A percentile compares a stretch with the other conserved stretches of the same genome.
phyloP scores from a whole-genome alignment of 1,140 invertebrate genomes.

The Wasmannia auropunctata region DNA sequence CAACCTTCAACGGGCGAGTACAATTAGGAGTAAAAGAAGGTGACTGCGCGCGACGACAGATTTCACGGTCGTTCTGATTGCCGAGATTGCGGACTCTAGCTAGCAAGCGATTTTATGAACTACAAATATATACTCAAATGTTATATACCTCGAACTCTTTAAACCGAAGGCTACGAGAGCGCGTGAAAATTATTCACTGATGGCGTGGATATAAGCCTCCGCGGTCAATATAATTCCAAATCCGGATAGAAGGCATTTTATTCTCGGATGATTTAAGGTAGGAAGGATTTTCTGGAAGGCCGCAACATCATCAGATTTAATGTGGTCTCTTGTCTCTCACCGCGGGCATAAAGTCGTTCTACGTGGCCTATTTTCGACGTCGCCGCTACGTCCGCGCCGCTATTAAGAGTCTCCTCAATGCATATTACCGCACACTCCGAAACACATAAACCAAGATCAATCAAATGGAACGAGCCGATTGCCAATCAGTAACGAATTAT shows the following conservation, averaged over 20 bases:
- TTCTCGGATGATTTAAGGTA: background rate
- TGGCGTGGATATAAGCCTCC: background rate
- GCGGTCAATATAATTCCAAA: background rate
- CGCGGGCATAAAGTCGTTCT: constrained; percentile 2
- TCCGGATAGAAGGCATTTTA: too few species aligned
- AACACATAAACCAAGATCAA: constrained; percentile 14
- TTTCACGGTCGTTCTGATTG: background rate
- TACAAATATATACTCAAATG: background rate
- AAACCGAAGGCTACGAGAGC: background rate
- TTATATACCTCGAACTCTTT: background rate
- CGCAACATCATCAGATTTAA: constrained; percentile 8
- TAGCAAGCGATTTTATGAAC: background rate
- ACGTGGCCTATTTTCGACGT: constrained; percentile 10
- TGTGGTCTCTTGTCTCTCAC: constrained; percentile 23
- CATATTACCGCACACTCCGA: background rate
- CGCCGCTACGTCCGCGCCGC: background rate
- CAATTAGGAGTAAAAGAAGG: background rate
- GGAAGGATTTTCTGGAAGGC: background rate
- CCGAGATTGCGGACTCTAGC: background rate
- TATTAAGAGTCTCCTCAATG: constrained; percentile 10
- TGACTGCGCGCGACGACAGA: background rate
- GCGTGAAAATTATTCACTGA: background rate
- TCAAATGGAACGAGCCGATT: background rate
- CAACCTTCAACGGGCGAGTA: background rate
- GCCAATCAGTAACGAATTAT: background rate